Percentiles rank a stretch among this genome's conserved stretches.
Evolutionary conservation across 2,888 invertebrate genomes (phyloP).

Genomic region (Idaea dimidiata): DNA sequence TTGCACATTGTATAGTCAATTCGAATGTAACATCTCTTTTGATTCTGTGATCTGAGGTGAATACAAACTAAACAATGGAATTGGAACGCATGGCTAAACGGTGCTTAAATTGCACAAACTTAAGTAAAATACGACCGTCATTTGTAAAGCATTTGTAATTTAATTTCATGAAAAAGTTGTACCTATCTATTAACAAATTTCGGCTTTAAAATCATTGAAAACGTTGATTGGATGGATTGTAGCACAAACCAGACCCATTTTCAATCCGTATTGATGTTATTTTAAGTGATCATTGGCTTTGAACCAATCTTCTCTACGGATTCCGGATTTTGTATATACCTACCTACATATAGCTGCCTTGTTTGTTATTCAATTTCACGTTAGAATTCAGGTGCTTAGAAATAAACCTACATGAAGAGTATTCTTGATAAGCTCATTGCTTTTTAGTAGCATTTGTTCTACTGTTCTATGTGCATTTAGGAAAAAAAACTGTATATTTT

Average conservation of each 20-base stretch:
- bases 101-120: too few species aligned
- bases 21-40: too few species aligned
- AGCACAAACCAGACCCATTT: background rate
- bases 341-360: background rate
- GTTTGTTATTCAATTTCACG: background rate
- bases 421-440: background rate
- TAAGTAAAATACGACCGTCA: too few species aligned
- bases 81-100: too few species aligned
- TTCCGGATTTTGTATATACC: background rate
- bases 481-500: background rate
- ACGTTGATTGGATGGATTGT: background rate
- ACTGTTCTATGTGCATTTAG: background rate
- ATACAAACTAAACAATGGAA: too few species aligned
- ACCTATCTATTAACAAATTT: background rate
- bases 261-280: background rate
- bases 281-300: background rate
- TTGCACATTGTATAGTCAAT: too few species aligned
- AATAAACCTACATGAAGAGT: background rate
- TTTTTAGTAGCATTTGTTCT: background rate
- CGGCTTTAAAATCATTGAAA: background rate
- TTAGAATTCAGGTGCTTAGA: conserved; percentile 1
- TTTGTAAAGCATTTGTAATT: too few species aligned
- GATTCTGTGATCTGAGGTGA: too few species aligned
- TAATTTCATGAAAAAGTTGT: background rate
- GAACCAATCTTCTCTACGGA: background rate